These are phyloP conservation scores for Corella eumyota DNA, from an alignment of 23 tunicate genomes.

Conservation along the genomic window DNA sequence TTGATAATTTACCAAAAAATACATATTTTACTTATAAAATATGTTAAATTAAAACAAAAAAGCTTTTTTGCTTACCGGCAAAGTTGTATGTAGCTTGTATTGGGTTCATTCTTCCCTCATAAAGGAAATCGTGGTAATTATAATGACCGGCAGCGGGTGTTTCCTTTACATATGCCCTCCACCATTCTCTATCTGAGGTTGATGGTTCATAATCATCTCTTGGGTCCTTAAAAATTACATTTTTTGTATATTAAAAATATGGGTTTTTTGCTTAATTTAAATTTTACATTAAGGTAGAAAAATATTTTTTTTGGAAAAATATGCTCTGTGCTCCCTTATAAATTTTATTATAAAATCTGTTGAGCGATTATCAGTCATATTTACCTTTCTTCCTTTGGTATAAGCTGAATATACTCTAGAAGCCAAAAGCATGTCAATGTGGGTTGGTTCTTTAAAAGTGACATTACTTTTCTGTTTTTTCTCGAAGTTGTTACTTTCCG, in stretches of 20 bases:
- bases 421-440: not conserved
- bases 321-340: too few species aligned
- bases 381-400: slow-evolving; percentile 73
- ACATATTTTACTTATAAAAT: too few species aligned
- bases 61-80: slow-evolving; percentile 22
- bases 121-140: slow-evolving; percentile 33
- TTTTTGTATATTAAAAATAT: not conserved
- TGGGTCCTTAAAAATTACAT: slow-evolving; percentile 47
- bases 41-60: too few species aligned
- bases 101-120: slow-evolving; percentile 42
- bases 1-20: too few species aligned
- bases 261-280: not conserved
- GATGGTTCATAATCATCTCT: slow-evolving; percentile 37
- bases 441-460: slow-evolving; percentile 1
- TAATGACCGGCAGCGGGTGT: slow-evolving; percentile 78
- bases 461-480: slow-evolving; percentile 2
- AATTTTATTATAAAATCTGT: too few species aligned
- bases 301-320: not conserved
- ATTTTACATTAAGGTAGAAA: not conserved
- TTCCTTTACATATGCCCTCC: slow-evolving; percentile 57
- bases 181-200: slow-evolving; percentile 62
- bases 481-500: not conserved
- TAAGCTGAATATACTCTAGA: slow-evolving; percentile 62
- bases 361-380: too few species aligned
- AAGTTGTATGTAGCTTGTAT: slow-evolving; percentile 61